phyloP scores from a whole-genome alignment of 2,888 invertebrate genomes.

The Choristoneura rosaceana region DNA sequence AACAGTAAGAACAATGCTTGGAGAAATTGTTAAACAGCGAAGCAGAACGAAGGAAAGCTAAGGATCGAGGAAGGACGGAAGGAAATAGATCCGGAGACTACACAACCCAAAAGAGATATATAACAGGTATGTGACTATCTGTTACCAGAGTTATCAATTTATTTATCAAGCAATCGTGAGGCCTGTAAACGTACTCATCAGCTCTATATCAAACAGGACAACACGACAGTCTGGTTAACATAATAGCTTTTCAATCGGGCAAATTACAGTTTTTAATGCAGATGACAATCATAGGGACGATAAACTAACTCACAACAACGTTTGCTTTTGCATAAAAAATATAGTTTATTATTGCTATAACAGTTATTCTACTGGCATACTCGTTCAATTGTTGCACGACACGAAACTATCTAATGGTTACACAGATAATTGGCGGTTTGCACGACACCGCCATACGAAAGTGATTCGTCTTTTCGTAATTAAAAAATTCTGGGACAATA shows the following conservation, averaged over 20 bases:
- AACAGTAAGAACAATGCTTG: no score
- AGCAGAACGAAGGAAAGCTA: no score
- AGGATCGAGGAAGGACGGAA: no score
- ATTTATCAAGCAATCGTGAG: no score
- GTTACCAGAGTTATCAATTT: no score
- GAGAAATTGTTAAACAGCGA: no score
- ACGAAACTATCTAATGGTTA: constrained; percentile 27
- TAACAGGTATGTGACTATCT: no score
- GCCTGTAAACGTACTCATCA: no score
- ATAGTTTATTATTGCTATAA: constrained; percentile 20
- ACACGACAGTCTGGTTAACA: no score
- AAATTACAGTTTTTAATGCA: neutral
- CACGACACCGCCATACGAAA: constrained; percentile 40
- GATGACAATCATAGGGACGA: neutral
- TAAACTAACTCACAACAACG: constrained; percentile 13
- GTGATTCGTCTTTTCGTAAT: constrained; percentile 41
- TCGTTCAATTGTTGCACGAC: constrained; percentile 27
- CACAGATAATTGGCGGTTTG: constrained; percentile 33
- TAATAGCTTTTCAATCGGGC: neutral
- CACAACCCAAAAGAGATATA: no score
- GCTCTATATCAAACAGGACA: no score
- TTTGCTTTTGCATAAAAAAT: constrained; percentile 8
- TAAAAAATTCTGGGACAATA: constrained; percentile 39
- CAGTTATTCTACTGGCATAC: constrained; percentile 25
- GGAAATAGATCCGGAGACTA: no score